Evolutionary conservation across 1,140 invertebrate species (phyloP).

Genomic region (Psilanteris sp.): DNA sequence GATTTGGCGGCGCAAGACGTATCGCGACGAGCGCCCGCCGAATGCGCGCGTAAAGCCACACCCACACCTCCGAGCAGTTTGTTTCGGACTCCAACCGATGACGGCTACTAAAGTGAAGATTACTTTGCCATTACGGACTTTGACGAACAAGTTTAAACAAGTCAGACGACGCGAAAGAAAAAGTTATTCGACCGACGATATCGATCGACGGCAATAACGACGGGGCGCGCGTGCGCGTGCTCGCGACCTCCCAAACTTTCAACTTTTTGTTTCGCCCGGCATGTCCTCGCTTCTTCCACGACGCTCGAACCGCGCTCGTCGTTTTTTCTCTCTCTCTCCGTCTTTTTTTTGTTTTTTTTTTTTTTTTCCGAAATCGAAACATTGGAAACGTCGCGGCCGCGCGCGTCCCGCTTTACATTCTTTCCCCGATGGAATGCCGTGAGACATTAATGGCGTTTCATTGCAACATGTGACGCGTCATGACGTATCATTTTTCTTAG

Average conservation of each 20-base stretch:
- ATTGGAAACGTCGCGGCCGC: too few species aligned
- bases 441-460: constrained; percentile 38
- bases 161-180: constrained; percentile 28
- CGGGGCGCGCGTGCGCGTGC: not conserved
- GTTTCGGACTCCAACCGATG: constrained; percentile 39
- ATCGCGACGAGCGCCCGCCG: not conserved
- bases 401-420: constrained; percentile 22
- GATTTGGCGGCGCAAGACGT: constrained; percentile 14
- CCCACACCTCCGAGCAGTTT: constrained; percentile 29
- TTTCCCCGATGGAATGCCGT: constrained; percentile 12
- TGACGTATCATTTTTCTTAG: constrained; percentile 50
- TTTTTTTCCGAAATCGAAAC: constrained; percentile 27
- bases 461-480: constrained; percentile 50
- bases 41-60: constrained; percentile 32
- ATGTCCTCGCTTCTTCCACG: too few species aligned
- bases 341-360: not conserved
- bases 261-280: too few species aligned
- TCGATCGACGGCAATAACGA: constrained; percentile 19
- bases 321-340: not conserved
- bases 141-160: constrained; percentile 56
- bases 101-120: constrained; percentile 53
- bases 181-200: constrained; percentile 49
- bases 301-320: too few species aligned
- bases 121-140: constrained; percentile 59
- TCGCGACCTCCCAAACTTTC: not conserved